Evolutionary conservation across 2,888 invertebrate species (phyloP), one percentile per base, ranked within the genome.

Genomic region (Mylabris sibirica): DNA sequence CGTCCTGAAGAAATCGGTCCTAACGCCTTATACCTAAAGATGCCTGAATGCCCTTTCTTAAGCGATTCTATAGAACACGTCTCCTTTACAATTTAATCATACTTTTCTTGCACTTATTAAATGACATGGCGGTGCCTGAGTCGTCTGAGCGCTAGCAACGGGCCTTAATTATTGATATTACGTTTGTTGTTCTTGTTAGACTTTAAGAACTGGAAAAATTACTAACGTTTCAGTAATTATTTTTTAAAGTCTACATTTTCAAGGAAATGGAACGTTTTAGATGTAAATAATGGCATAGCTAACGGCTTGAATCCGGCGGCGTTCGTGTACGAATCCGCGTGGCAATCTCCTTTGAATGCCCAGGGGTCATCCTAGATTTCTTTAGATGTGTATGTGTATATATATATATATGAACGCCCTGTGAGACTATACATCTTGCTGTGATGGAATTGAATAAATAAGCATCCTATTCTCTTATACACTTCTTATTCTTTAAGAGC

Each of bases 291-390:
- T 70, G 67, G 70, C 35, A 63, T 49, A 65, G 65, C 64, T 70
- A 70, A 70, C 70, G 70, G 70, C 65, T 57, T 49, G 67, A 62
- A 70, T 70, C 65, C 70, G 70, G 66, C 70, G 70, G 66, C 66
- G 70, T 70, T 70, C 67, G 70, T 70, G 68, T 67, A 66, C 70
- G 78, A 76, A 78, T 78, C 79, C 74, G 74, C 75, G 74, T 76
- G n/a, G n/a, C 79, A 79, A 80, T 80, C 77, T 79, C 77, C 77
- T 78, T 77, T 75, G 76, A 80, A 80, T 79, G 78, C 80, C 80
- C 79, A 76, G 74, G 79, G 79, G 80, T 78, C 73, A 76, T 73
- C 70, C 70, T 68, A 75, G 77, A 79, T 79, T 80, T 77, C 68
- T 78, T 78, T 77, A 74, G 75, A 17, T 44, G 44, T 44, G 12